phyloP scores from a whole-genome alignment of 2,888 invertebrate genomes.

The Tubulanus polymorphus region DNA sequence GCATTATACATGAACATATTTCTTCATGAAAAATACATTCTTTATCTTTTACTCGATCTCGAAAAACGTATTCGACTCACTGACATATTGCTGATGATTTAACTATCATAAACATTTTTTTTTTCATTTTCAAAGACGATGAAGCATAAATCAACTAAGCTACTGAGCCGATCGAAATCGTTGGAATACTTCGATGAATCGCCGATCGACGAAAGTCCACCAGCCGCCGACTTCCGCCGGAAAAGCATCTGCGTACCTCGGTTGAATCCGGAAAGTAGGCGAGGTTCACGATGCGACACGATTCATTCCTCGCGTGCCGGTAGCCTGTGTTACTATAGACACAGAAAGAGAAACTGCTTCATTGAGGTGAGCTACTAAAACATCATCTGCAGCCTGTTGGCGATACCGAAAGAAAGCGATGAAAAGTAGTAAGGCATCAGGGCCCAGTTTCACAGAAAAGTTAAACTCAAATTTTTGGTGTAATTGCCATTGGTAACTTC shows the following conservation, averaged over 20 bases:
- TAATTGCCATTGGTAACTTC: too few relatives aligned
- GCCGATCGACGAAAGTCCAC: neutral
- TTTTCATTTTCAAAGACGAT: neutral
- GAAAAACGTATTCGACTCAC: too few relatives aligned
- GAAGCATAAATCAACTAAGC: neutral
- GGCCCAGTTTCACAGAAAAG: too few relatives aligned
- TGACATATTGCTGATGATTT: too few relatives aligned
- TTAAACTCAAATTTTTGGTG: too few relatives aligned
- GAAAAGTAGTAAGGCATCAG: too few relatives aligned
- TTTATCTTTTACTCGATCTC: too few relatives aligned
- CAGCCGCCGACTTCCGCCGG: neutral
- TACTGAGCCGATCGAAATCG: neutral
- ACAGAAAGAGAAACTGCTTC: neutral
- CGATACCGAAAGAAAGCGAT: too few relatives aligned
- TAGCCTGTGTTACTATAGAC: neutral
- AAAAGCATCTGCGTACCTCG: constrained; percentile 2
- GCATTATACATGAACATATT: too few relatives aligned
- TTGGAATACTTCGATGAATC: neutral
- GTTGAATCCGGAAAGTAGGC: neutral
- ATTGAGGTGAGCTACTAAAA: neutral
- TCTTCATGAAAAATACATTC: too few relatives aligned
- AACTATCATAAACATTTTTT: too few relatives aligned
- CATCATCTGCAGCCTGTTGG: too few relatives aligned
- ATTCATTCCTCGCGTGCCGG: neutral
- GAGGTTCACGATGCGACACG: neutral